These are phyloP conservation scores for Rhea americana DNA, from an alignment of 2,113 vertebrate genomes.

Conservation along the genomic window DNA sequence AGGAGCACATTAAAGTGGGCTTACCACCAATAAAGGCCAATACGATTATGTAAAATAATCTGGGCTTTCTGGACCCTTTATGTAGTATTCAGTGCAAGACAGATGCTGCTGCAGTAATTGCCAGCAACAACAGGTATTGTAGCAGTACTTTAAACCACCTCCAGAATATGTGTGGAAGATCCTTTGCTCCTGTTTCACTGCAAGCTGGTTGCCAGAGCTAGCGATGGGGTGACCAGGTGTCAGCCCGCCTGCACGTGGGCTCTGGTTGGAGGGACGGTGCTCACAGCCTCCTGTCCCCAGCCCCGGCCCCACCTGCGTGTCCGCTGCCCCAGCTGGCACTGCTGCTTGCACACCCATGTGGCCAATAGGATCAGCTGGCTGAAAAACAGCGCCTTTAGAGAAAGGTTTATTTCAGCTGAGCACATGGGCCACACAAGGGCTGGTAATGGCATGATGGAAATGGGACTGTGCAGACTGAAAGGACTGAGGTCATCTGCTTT, in stretches of 20 bases:
- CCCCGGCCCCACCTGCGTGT: rapidly evolving
- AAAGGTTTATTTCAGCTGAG: background rate
- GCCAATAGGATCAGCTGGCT: background rate
- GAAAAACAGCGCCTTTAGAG: background rate
- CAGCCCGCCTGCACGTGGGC: background rate
- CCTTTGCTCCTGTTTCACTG: background rate
- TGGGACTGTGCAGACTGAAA: rapidly evolving
- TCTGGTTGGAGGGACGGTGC: too few relatives aligned
- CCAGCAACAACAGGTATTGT: background rate
- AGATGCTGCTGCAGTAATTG: background rate
- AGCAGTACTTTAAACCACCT: background rate
- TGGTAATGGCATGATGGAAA: rapidly evolving
- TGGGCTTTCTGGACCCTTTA: background rate
- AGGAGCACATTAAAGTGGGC: background rate
- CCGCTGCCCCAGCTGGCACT: background rate
- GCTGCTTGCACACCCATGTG: rapidly evolving
- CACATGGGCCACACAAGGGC: rapidly evolving
- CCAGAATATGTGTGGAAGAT: background rate
- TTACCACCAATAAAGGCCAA: too few relatives aligned
- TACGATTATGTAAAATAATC: background rate
- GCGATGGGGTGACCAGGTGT: background rate
- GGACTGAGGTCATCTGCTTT: background rate
- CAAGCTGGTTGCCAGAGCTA: background rate
- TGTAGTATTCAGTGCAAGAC: background rate
- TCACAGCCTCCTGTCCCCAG: background rate